A percentile compares a stretch with the other conserved stretches of the same genome.
phyloP scores from a whole-genome alignment of 2,888 invertebrate species.

The Frankliniella intonsa region DNA sequence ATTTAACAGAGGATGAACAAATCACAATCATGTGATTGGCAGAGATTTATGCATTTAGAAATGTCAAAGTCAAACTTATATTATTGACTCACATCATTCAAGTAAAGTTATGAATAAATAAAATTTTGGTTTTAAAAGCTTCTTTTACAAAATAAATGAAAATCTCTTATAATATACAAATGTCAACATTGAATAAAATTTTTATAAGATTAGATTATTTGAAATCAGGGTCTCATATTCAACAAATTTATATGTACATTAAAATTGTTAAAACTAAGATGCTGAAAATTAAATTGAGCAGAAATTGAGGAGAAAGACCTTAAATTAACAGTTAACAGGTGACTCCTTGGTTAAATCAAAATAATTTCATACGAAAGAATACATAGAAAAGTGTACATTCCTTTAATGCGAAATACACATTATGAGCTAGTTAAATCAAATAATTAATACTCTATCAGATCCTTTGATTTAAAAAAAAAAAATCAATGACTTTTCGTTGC shows the following conservation, averaged over 20 bases:
- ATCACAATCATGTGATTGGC: too few relatives aligned
- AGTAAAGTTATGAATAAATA: too few relatives aligned
- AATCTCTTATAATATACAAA: neutral
- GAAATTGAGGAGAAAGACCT: neutral
- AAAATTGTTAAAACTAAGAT: neutral
- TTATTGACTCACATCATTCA: too few relatives aligned
- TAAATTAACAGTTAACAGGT: neutral
- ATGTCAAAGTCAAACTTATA: too few relatives aligned
- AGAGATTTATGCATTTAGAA: too few relatives aligned
- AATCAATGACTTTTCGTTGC: conserved; percentile 9
- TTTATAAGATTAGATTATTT: neutral
- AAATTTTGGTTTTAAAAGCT: neutral
- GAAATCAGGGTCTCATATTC: neutral
- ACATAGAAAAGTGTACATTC: neutral
- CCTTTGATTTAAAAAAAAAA: conserved; percentile 4
- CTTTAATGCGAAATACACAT: neutral
- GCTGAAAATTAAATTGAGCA: conserved; percentile 11
- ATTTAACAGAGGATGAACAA: too few relatives aligned
- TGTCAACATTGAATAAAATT: neutral
- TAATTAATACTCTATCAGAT: neutral
- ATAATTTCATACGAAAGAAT: neutral
- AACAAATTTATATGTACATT: neutral
- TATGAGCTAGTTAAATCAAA: neutral
- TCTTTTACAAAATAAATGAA: neutral
- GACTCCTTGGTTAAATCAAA: neutral